These are phyloP conservation scores for Silurus glanis DNA, from an alignment of 2,113 vertebrate species.

Conservation along the genomic window DNA sequence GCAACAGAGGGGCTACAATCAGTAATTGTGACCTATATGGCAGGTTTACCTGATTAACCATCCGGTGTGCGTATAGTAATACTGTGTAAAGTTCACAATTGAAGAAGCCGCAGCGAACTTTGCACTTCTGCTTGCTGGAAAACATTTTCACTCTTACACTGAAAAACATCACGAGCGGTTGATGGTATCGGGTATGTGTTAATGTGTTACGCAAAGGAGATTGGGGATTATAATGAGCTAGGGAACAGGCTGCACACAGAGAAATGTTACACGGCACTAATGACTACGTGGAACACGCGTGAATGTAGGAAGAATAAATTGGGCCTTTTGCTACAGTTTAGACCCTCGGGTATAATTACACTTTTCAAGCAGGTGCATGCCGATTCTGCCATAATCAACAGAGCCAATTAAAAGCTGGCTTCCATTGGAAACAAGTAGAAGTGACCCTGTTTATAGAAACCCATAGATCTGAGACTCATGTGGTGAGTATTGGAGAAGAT, in stretches of 20 bases:
- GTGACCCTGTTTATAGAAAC: background rate
- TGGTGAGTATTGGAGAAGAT: background rate
- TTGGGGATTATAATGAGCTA: slow-evolving; percentile 11
- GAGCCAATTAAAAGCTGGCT: slow-evolving; percentile 43
- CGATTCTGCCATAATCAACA: slow-evolving; percentile 47
- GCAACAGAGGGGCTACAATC: background rate
- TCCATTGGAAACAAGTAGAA: slow-evolving; percentile 4
- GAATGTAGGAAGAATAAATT: slow-evolving; percentile 39
- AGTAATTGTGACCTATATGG: background rate
- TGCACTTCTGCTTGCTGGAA: slow-evolving; percentile 6
- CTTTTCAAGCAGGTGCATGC: background rate
- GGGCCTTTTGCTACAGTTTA: slow-evolving; percentile 26
- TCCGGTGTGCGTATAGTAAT: background rate
- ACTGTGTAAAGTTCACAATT: background rate
- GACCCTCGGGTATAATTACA: slow-evolving; percentile 48
- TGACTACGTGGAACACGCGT: slow-evolving; percentile 12
- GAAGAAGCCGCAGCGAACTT: background rate
- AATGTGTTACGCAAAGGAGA: background rate
- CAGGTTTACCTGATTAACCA: slow-evolving; percentile 1
- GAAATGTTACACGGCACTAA: slow-evolving; percentile 17
- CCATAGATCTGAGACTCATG: background rate
- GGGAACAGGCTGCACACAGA: background rate
- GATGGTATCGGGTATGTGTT: background rate
- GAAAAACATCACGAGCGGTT: background rate
- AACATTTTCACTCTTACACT: background rate